Evolutionary conservation across 2,888 invertebrate species (phyloP).

Genomic region (Syrphus vitripennis): DNA sequence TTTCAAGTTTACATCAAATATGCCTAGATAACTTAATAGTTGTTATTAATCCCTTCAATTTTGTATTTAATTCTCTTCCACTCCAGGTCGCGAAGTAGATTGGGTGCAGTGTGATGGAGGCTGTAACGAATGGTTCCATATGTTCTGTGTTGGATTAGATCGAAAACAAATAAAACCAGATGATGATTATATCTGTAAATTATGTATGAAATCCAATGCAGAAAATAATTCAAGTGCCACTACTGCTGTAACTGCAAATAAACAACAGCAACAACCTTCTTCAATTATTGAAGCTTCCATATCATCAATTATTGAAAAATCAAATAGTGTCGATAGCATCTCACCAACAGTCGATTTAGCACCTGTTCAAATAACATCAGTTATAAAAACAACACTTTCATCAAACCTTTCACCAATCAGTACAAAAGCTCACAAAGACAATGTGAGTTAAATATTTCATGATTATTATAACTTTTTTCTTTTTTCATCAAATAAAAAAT

Average conservation of each 20-base stretch:
- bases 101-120: slow-evolving; percentile 99
- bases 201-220: slow-evolving; percentile 79
- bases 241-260: background rate
- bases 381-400: background rate
- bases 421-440: slow-evolving; percentile 54
- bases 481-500: background rate
- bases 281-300: background rate
- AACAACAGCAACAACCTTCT: background rate
- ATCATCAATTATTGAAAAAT: background rate
- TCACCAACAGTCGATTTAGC: background rate
- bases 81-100: slow-evolving; percentile 91
- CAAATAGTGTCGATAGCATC: background rate
- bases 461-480: background rate
- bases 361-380: background rate
- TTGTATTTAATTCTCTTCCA: background rate
- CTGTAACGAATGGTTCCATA: slow-evolving; percentile 98
- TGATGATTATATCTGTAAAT: slow-evolving; percentile 92
- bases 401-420: slow-evolving; percentile 29
- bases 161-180: slow-evolving; percentile 91
- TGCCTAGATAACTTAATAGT: no score
- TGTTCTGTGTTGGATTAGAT: slow-evolving; percentile 95
- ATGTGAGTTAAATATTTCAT: slow-evolving; percentile 44
- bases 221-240: background rate
- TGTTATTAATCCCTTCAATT: background rate
- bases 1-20: no score